Conservation (phyloP, 2,888 invertebrate genomes). For the Neoitamus cyanurus region DNA sequence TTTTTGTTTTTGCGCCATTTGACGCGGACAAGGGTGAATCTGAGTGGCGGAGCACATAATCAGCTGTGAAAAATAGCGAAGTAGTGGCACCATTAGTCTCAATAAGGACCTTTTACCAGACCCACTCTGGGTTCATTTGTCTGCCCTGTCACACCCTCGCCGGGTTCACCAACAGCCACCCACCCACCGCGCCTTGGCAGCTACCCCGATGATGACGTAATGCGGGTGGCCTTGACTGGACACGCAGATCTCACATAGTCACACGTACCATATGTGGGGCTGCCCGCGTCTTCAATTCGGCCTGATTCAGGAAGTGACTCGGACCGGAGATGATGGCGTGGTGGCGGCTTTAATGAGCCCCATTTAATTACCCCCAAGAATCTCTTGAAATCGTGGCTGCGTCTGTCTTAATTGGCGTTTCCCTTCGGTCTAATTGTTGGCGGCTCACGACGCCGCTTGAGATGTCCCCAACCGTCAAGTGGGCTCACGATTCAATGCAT, state of each 20-base stretch:
- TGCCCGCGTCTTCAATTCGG: background rate
- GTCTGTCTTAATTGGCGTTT: slow-evolving; percentile 53
- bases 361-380: slow-evolving; percentile 37
- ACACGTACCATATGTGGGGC: slow-evolving; percentile 6
- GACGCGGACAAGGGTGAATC: slow-evolving; percentile 18
- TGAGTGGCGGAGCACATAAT: slow-evolving; percentile 5
- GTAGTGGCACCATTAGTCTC: slow-evolving; percentile 41
- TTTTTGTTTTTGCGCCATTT: slow-evolving; percentile 21
- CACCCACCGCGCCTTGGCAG: background rate
- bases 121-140: slow-evolving; percentile 29
- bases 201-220: background rate
- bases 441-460: slow-evolving; percentile 44
- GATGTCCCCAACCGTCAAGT: background rate
- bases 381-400: slow-evolving; percentile 30
- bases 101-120: slow-evolving; percentile 36
- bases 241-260: background rate
- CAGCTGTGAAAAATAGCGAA: slow-evolving; percentile 32
- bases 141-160: background rate
- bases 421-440: slow-evolving; percentile 53
- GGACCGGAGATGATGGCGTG: slow-evolving; percentile 30
- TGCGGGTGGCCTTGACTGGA: slow-evolving; percentile 9
- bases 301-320: slow-evolving; percentile 38
- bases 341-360: slow-evolving; percentile 37
- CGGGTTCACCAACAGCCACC: background rate
- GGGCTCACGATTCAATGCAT: background rate